Conservation (phyloP, 2,113 vertebrate genomes). For the Hippotragus niger region DNA sequence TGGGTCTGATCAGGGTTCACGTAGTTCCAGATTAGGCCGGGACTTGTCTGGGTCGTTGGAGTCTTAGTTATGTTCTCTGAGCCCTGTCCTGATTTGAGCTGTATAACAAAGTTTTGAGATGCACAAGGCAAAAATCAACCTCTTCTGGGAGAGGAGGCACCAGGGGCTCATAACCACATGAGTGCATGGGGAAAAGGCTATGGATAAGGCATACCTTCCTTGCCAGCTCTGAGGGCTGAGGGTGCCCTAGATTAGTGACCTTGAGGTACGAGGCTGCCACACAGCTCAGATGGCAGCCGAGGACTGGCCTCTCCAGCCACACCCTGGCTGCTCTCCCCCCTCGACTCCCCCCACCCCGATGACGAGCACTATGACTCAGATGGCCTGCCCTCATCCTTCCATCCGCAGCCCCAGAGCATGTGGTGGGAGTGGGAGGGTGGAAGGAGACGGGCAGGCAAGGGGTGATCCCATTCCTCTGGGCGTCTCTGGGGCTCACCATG, state of each 20-base stretch:
- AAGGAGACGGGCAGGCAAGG: not conserved
- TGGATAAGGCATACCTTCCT: not conserved
- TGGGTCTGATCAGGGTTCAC: not conserved
- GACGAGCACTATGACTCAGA: slow-evolving; percentile 23
- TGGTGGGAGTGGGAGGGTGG: not conserved
- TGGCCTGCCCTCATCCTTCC: not conserved
- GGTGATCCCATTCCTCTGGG: not conserved
- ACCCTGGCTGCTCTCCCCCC: not conserved
- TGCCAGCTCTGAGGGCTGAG: not conserved
- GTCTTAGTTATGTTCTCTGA: not conserved
- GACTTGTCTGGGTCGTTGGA: not conserved
- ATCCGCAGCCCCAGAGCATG: not conserved
- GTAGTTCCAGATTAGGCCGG: not conserved
- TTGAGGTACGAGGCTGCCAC: not conserved
- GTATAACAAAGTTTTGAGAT: not conserved
- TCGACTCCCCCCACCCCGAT: not conserved
- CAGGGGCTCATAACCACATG: fast-evolving
- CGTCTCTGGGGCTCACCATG: not conserved
- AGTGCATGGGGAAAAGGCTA: not conserved
- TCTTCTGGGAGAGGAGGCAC: not conserved
- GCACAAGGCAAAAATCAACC: not conserved
- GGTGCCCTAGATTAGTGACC: not conserved
- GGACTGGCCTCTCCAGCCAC: not conserved
- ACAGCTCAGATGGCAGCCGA: not conserved
- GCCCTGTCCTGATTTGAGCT: not conserved